These are phyloP conservation scores for Volucella bombylans DNA, from an alignment of 2,888 invertebrate genomes.

Conservation along the genomic window DNA sequence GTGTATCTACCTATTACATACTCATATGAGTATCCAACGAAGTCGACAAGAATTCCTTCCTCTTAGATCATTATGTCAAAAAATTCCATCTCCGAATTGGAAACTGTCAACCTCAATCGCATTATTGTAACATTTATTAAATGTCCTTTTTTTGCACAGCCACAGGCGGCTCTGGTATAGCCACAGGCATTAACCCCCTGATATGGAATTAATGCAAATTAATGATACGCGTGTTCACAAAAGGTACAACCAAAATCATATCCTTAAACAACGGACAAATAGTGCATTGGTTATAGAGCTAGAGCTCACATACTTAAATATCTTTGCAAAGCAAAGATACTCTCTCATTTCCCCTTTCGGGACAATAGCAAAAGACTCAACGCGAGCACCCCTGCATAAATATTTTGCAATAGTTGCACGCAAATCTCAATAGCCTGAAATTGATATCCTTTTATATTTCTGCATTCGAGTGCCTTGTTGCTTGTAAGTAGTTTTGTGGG, in stretches of 20 bases:
- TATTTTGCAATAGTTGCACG: constrained; percentile 73
- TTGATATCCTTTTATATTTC: constrained; percentile 70
- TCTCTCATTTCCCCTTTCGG: constrained; percentile 10
- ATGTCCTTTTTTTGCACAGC: constrained; percentile 61
- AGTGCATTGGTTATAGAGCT: constrained; percentile 55
- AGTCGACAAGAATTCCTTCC: constrained; percentile 21
- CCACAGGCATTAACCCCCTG: constrained; percentile 76
- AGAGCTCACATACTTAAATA: constrained; percentile 16
- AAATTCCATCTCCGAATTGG: constrained; percentile 71
- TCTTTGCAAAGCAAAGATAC: constrained; percentile 23
- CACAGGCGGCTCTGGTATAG: constrained; percentile 45
- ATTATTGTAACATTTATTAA: constrained; percentile 71
- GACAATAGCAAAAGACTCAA: not conserved
- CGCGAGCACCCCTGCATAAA: constrained; percentile 58
- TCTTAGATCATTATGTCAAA: constrained; percentile 71
- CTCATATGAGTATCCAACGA: constrained; percentile 13
- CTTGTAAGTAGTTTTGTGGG: constrained; percentile 69
- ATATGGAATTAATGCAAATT: constrained; percentile 83
- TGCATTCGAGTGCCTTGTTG: constrained; percentile 67
- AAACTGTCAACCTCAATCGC: constrained; percentile 74
- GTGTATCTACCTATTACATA: constrained; percentile 29
- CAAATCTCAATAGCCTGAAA: constrained; percentile 70
- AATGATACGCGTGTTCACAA: constrained; percentile 78
- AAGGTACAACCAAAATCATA: constrained; percentile 53
- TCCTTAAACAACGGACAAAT: constrained; percentile 53